Evolutionary conservation across 2,113 vertebrate genomes (phyloP), one percentile per base, ranked within the genome.

Genomic region (Diphyllodes magnificus): DNA sequence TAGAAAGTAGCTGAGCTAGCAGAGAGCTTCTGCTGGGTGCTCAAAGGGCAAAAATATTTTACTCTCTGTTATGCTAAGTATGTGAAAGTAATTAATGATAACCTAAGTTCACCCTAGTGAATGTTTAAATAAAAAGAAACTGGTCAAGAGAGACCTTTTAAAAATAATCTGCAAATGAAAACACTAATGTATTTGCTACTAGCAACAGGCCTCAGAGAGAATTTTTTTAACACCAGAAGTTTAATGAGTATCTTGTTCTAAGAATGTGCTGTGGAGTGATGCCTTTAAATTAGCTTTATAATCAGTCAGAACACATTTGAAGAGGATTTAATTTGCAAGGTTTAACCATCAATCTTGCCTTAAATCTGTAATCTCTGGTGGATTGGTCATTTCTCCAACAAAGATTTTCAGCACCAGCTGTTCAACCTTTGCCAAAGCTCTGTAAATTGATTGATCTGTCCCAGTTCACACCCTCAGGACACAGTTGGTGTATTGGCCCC

Each of bases 331-430:
- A 66, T 92, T 97, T 89, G 15, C 49, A 95, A 95, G 82, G 6
- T 50, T 92, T 79, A 88, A 39, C 15, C 19, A 94, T 92, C 70
- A 71, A 40, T 83, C 90, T 70, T 92, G n/a, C 8, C 6, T 95
- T 93, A 96, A 97, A 93, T 95, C 35, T 95, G 56, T 78, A 90
- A 86, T 86, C 92, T 92, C 92, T 65, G 31, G 59, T 96, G 84
- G 33, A 31, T 28, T 90, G 77, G 66, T 72, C 77, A 94, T 81
- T 91, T 95, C 20, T 77, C 45, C 39, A 88, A 56, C 60, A 59
- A 86, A 37, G 61, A 80, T 81, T 96, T 91, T 92, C 64, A 88
- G 30, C 54, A 89, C 77, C 31, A 91, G 44, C 50, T 91, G 66
- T 91, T 91, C 89, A 95, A 45, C 95, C 76, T 92, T 92, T 84